These are phyloP conservation scores for Puma concolor DNA, from an alignment of 2,113 vertebrate species.

Conservation along the genomic window DNA sequence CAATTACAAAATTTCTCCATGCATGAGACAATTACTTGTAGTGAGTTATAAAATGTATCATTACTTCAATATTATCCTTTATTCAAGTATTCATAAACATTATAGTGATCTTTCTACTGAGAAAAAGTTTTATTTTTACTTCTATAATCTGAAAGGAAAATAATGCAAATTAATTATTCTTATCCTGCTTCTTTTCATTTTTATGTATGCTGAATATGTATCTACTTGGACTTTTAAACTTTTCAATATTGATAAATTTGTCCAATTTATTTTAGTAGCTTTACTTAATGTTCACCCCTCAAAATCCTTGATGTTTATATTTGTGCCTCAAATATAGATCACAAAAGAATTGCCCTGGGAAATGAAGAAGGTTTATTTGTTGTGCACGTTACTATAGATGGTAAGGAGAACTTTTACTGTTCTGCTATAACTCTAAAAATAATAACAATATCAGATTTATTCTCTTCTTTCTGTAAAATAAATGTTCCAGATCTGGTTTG, in stretches of 20 bases:
- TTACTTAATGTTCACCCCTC: not conserved
- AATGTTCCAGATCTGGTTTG: not conserved
- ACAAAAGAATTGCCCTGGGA: constrained; percentile 94
- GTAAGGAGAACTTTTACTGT: constrained; percentile 85
- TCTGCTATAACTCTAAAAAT: not conserved
- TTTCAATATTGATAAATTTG: not conserved
- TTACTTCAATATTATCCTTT: not conserved
- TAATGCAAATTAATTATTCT: not conserved
- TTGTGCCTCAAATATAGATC: constrained; percentile 86
- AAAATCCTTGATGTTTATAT: not conserved
- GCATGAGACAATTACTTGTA: not conserved
- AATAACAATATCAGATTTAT: not conserved
- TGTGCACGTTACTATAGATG: constrained; percentile 96
- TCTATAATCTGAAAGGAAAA: not conserved
- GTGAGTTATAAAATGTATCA: not conserved
- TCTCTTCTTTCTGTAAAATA: not conserved
- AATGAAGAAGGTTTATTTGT: constrained; percentile 96
- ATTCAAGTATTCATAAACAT: not conserved
- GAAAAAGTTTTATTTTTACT: not conserved
- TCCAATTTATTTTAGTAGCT: not conserved
- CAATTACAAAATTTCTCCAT: not conserved
- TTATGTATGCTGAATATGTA: not conserved
- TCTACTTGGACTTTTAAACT: not conserved
- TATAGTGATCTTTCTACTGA: not conserved
- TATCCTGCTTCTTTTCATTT: not conserved